phyloP scores from a whole-genome alignment of 2,797 vertebrate genomes.

The Argyrosomus regius region DNA sequence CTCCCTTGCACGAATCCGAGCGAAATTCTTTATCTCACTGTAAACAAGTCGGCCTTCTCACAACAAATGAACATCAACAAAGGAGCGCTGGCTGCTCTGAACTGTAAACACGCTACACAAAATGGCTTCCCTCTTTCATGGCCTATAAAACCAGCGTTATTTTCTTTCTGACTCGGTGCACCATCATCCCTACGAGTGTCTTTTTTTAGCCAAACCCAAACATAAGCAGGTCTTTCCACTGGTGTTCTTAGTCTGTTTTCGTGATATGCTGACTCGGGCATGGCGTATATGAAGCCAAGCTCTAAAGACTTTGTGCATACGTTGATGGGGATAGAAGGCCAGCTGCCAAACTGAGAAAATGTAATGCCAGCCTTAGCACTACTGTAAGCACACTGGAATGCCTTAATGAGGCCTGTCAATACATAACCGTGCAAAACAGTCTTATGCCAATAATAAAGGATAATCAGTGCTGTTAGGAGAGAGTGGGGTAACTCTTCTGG shows the following conservation, averaged over 20 bases:
- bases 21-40: conserved; percentile 54
- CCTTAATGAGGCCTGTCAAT: conserved; percentile 64
- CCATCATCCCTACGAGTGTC: conserved; percentile 17
- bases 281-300: conserved; percentile 1
- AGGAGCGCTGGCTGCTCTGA: conserved; percentile 46
- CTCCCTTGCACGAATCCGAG: conserved; percentile 36
- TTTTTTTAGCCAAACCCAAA: conserved; percentile 22
- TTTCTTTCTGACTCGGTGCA: conserved; percentile 26
- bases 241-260: background rate
- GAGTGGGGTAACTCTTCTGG: conserved; percentile 37
- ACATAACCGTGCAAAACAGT: conserved; percentile 22
- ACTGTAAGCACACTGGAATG: conserved; percentile 55
- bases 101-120: conserved; percentile 61
- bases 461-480: conserved; percentile 42
- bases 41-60: conserved; percentile 64
- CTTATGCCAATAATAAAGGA: conserved; percentile 48
- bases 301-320: conserved; percentile 24
- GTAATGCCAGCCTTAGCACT: conserved; percentile 41
- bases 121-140: conserved; percentile 51
- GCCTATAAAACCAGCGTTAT: conserved; percentile 37
- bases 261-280: background rate
- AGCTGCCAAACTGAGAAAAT: conserved; percentile 44
- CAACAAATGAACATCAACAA: conserved; percentile 70
- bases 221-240: conserved; percentile 7
- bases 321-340: conserved; percentile 11